A percentile compares a stretch with the other conserved stretches of the same genome.
Conservation (phyloP, 2,888 invertebrate species). For the Euplexia lucipara region DNA sequence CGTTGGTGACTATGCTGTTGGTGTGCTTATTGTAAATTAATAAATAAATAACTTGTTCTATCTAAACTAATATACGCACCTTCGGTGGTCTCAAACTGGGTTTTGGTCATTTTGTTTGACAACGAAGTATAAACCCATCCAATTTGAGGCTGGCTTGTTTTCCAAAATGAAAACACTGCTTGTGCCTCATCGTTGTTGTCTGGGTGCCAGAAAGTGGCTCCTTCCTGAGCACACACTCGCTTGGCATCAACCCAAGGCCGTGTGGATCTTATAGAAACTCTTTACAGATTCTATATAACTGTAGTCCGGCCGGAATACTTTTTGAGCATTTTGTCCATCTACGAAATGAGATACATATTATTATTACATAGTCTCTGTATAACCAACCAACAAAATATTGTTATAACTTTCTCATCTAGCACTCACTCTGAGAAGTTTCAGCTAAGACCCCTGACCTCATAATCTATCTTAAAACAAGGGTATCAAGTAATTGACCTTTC, state of each 20-base stretch:
- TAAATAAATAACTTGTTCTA: too few relatives aligned
- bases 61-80: too few relatives aligned
- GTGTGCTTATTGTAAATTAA: too few relatives aligned
- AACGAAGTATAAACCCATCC: conserved; percentile 70
- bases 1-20: too few relatives aligned
- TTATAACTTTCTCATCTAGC: too few relatives aligned
- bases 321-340: conserved; percentile 74
- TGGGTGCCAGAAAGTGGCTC: conserved; percentile 78
- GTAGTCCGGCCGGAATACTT: conserved; percentile 81
- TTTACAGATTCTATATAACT: conserved; percentile 70
- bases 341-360: too few relatives aligned
- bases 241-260: conserved; percentile 78
- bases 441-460: too few relatives aligned
- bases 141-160: conserved; percentile 63
- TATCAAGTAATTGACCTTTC: too few relatives aligned
- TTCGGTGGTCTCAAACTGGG: background rate
- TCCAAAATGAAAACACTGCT: conserved; percentile 68
- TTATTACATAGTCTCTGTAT: too few relatives aligned
- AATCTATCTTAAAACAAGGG: too few relatives aligned
- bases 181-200: conserved; percentile 73
- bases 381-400: too few relatives aligned
- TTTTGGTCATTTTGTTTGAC: conserved; percentile 59
- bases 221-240: conserved; percentile 75
- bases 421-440: too few relatives aligned
- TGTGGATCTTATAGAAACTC: conserved; percentile 82